These are phyloP conservation scores for Volucella bombylans DNA, from an alignment of 2,888 invertebrate genomes.

Conservation along the genomic window DNA sequence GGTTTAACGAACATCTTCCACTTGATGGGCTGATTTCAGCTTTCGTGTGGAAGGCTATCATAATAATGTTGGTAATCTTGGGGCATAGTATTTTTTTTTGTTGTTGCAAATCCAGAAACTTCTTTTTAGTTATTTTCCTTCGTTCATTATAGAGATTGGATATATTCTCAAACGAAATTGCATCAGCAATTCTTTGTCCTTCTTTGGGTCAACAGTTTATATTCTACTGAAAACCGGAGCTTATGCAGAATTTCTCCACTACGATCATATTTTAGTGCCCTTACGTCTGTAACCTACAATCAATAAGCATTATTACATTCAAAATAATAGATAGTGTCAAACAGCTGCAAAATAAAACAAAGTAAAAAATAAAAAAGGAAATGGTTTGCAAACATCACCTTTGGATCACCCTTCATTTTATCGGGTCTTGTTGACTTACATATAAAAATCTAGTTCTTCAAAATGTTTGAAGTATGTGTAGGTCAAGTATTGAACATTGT, in stretches of 20 bases:
- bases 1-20: too few species aligned
- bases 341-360: conserved; percentile 2
- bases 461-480: conserved; percentile 12
- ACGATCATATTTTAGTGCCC: conserved; percentile 2
- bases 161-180: conserved; percentile 19
- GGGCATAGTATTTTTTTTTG: not conserved
- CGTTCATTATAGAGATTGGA: conserved; percentile 17
- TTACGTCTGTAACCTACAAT: too few species aligned
- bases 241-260: conserved; percentile 11
- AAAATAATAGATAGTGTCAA: not conserved
- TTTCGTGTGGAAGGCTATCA: too few species aligned
- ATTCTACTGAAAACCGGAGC: conserved; percentile 1
- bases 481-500: conserved; percentile 10
- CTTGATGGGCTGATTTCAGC: too few species aligned
- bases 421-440: too few species aligned
- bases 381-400: conserved; percentile 15
- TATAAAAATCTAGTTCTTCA: conserved; percentile 18
- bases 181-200: conserved; percentile 9
- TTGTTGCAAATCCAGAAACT: conserved; percentile 9
- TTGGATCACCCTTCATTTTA: conserved; percentile 17
- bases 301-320: too few species aligned
- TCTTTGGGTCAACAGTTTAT: conserved; percentile 14
- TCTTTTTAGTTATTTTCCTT: conserved; percentile 14
- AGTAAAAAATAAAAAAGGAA: not conserved
- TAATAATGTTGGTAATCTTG: too few species aligned